Conservation (phyloP, 2,888 invertebrate genomes). For the Caenorhabditis wallacei region DNA sequence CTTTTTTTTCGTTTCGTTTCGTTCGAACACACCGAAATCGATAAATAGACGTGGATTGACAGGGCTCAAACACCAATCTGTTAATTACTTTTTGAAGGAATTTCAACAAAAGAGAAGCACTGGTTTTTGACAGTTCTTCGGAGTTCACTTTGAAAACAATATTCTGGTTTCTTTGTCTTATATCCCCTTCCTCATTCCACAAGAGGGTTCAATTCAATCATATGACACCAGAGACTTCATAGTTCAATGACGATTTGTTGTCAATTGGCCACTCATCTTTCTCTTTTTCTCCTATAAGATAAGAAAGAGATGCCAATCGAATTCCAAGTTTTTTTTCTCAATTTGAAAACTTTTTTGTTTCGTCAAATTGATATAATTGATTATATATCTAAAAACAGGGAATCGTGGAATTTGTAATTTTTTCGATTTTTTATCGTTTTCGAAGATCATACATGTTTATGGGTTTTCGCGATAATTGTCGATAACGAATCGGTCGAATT, state of each 20-base stretch:
- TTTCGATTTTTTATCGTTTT: too few relatives aligned
- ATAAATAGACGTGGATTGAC: background rate
- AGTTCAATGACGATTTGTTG: constrained; percentile 34
- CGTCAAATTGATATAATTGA: background rate
- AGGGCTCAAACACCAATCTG: constrained; percentile 45
- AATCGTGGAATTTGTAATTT: too few relatives aligned
- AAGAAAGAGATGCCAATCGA: constrained; percentile 17
- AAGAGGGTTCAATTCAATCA: constrained; percentile 11
- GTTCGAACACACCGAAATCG: constrained; percentile 9
- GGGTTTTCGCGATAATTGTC: background rate
- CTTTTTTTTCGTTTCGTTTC: background rate
- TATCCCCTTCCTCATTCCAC: background rate
- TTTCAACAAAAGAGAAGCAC: background rate
- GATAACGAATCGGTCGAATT: background rate
- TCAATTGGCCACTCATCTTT: constrained; percentile 26
- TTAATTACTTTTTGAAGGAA: constrained; percentile 5
- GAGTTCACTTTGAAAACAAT: background rate
- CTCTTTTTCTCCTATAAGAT: background rate
- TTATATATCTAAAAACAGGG: constrained; percentile 16
- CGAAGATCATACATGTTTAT: background rate
- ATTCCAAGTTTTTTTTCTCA: constrained; percentile 3
- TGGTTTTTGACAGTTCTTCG: background rate
- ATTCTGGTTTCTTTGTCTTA: constrained; percentile 23
- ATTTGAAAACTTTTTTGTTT: background rate
- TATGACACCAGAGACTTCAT: constrained; percentile 31